These are phyloP conservation scores for Gallinago solitaria DNA, from an alignment of 2,797 vertebrate genomes.

Conservation along the genomic window DNA sequence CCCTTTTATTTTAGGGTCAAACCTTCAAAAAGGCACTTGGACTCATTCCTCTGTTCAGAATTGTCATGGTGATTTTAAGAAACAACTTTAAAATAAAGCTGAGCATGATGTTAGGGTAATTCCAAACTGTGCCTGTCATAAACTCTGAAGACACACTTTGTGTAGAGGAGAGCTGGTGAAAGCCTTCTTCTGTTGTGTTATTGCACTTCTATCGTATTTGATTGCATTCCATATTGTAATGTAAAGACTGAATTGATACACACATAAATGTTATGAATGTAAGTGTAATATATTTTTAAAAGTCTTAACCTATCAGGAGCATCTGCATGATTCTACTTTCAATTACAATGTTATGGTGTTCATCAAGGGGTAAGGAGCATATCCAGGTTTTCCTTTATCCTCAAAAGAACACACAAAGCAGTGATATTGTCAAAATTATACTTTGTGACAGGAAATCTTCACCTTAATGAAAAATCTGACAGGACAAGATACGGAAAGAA, in stretches of 20 bases:
- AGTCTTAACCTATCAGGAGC: background rate
- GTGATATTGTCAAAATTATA: background rate
- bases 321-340: background rate
- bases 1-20: background rate
- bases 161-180: background rate
- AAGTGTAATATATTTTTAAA: background rate
- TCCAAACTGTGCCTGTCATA: background rate
- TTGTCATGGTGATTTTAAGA: background rate
- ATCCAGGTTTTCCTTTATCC: background rate
- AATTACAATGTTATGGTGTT: background rate
- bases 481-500: background rate
- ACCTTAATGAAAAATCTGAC: background rate
- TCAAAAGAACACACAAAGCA: background rate
- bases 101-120: background rate
- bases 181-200: background rate
- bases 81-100: background rate
- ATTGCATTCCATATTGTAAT: background rate
- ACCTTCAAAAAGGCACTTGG: background rate
- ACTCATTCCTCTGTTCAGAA: background rate
- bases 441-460: background rate
- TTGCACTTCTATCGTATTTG: background rate
- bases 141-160: background rate
- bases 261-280: background rate
- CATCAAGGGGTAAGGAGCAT: background rate
- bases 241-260: background rate